Conservation (phyloP, 2,113 vertebrate species). For the Laticauda laticaudata region DNA sequence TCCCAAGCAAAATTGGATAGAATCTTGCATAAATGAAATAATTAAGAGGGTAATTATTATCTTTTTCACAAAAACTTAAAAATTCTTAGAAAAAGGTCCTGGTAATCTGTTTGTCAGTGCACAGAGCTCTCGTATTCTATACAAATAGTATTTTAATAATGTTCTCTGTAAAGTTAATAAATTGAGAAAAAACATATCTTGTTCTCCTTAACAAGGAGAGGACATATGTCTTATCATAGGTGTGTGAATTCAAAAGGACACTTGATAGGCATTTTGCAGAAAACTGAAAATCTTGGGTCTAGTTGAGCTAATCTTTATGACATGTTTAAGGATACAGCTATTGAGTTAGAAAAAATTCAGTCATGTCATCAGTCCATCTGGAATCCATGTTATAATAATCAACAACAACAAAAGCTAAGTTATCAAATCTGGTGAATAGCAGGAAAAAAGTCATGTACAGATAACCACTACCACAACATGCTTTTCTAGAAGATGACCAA, state of each 20-base stretch:
- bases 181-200: slow-evolving; percentile 44
- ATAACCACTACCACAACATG: not conserved
- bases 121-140: slow-evolving; percentile 56
- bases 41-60: slow-evolving; percentile 74
- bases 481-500: not conserved
- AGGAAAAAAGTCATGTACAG: not conserved
- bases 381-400: not conserved
- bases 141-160: slow-evolving; percentile 38
- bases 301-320: not conserved
- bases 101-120: slow-evolving; percentile 68
- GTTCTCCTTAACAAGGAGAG: not conserved
- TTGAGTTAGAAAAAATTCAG: not conserved
- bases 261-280: not conserved
- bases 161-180: slow-evolving; percentile 42
- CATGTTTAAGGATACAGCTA: not conserved
- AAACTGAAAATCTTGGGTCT: not conserved
- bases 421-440: not conserved
- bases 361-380: not conserved
- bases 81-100: slow-evolving; percentile 59
- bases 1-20: slow-evolving; percentile 71
- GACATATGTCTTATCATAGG: slow-evolving; percentile 14
- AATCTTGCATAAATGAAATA: slow-evolving; percentile 69
- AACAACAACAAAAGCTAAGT: not conserved
- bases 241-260: not conserved
- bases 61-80: slow-evolving; percentile 55